Evolutionary conservation across 2,113 vertebrate genomes (phyloP).

Genomic region (Callopanchax toddi): DNA sequence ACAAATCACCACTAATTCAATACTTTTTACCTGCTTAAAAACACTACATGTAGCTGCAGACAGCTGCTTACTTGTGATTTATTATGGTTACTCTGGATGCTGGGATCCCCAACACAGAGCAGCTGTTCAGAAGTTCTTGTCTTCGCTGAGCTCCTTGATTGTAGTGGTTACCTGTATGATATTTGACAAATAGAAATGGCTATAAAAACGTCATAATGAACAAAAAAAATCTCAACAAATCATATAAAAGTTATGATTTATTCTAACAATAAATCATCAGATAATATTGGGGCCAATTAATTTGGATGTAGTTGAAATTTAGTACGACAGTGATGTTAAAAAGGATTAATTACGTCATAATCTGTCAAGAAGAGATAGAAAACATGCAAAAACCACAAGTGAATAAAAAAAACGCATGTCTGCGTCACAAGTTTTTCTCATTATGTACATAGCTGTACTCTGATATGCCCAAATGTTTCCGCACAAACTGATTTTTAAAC

Average conservation of each 20-base stretch:
- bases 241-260: neutral
- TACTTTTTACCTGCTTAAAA: no score
- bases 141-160: slow-evolving; percentile 88
- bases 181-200: neutral
- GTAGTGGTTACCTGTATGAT: slow-evolving; percentile 89
- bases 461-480: no score
- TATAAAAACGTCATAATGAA: neutral
- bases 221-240: neutral
- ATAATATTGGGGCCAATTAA: neutral
- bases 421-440: no score
- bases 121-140: slow-evolving; percentile 90
- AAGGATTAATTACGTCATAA: neutral
- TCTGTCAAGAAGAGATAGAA: no score
- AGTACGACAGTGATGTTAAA: neutral
- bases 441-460: no score
- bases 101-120: slow-evolving; percentile 88
- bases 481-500: no score
- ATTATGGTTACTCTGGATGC: slow-evolving; percentile 82
- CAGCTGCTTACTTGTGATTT: slow-evolving; percentile 86
- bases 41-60: neutral
- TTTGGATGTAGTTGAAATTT: neutral
- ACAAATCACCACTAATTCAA: no score
- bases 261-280: no score
- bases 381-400: no score
- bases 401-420: no score